Conservation (phyloP, 2,113 vertebrate genomes). For the Porphyrio hochstetteri region DNA sequence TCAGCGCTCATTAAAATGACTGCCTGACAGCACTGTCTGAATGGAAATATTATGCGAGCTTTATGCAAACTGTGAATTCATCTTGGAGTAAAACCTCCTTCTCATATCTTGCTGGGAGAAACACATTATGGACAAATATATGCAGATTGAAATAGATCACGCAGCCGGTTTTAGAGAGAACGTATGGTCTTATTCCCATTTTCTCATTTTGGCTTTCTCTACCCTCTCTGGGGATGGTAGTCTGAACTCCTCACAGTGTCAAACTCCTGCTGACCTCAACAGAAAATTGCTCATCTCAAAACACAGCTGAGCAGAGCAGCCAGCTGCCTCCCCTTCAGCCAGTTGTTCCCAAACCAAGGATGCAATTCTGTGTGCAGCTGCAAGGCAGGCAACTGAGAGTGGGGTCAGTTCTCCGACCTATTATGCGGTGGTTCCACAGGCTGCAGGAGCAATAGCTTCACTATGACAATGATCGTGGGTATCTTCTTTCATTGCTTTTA, state of each 20-base stretch:
- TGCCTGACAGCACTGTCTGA: not conserved
- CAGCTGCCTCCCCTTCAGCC: not conserved
- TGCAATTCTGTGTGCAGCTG: not conserved
- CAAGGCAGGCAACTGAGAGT: not conserved
- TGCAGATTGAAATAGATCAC: not conserved
- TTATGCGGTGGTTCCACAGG: not conserved
- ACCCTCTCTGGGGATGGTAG: not conserved
- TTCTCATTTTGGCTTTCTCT: not conserved
- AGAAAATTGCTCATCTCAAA: slow-evolving; percentile 17
- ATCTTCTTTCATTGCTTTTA: slow-evolving; percentile 41
- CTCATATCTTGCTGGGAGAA: not conserved
- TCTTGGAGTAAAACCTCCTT: slow-evolving; percentile 1
- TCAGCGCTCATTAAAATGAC: slow-evolving; percentile 6
- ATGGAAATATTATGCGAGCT: not conserved
- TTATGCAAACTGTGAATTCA: slow-evolving; percentile 1
- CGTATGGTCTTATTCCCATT: not conserved
- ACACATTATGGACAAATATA: not conserved
- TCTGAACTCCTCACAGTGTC: not conserved
- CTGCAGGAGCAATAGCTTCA: not conserved
- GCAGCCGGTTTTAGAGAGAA: not conserved
- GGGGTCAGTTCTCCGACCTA: not conserved
- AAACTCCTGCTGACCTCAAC: not conserved
- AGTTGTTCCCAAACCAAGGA: not conserved
- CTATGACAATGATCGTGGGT: not conserved
- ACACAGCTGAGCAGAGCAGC: not conserved